Evolutionary conservation across 2,888 invertebrate genomes (phyloP).

Genomic region (Therioaphis trifolii): DNA sequence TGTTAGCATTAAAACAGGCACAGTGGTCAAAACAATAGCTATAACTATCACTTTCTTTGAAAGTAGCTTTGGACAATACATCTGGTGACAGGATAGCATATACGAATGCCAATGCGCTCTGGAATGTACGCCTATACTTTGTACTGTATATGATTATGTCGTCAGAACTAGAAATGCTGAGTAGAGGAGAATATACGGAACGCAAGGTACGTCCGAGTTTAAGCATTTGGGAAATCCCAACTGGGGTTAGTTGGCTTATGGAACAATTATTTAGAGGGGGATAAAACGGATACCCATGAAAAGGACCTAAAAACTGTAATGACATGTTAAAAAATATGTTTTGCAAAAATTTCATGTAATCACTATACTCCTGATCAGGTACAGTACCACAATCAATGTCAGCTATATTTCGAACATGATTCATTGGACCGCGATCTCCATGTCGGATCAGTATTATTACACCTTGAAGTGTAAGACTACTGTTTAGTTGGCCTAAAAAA

Average conservation of each 20-base stretch:
- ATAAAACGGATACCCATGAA: constrained; percentile 84
- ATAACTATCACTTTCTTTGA: constrained; percentile 83
- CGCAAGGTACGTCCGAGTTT: constrained; percentile 79
- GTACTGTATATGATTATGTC: constrained; percentile 83
- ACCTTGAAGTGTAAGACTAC: constrained; percentile 77
- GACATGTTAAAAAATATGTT: constrained; percentile 63
- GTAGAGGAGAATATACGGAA: constrained; percentile 70
- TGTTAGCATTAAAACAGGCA: constrained; percentile 79
- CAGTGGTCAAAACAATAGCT: constrained; percentile 89
- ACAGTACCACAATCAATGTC: constrained; percentile 79
- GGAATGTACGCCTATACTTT: constrained; percentile 88
- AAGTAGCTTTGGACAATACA: constrained; percentile 72
- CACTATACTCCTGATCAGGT: constrained; percentile 25
- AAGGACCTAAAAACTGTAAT: constrained; percentile 75
- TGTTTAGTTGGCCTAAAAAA: constrained; percentile 70
- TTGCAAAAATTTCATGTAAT: constrained; percentile 49
- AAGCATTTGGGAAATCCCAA: constrained; percentile 78
- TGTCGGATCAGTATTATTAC: constrained; percentile 84
- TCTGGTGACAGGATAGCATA: constrained; percentile 77
- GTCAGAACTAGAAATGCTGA: constrained; percentile 74
- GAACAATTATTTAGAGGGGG: constrained; percentile 79
- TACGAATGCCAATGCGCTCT: constrained; percentile 85
- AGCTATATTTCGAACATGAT: constrained; percentile 82
- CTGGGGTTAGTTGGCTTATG: constrained; percentile 84
- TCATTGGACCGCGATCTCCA: constrained; percentile 89